Evolutionary conservation across 2,797 vertebrate genomes (phyloP).

Genomic region (Oryzias sinensis): DNA sequence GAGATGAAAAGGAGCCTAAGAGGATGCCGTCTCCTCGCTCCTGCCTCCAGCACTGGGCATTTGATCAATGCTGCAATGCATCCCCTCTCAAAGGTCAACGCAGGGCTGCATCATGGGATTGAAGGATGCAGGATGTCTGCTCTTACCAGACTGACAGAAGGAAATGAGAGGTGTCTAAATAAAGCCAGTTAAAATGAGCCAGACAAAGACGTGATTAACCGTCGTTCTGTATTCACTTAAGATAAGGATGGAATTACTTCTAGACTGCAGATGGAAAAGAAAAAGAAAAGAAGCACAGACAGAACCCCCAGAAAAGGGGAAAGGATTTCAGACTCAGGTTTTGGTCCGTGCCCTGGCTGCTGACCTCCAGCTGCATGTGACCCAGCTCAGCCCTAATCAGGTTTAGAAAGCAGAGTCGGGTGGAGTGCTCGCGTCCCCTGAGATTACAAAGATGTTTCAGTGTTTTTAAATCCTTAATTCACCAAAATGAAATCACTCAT

Average conservation of each 20-base stretch:
- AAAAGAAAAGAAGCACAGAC: constrained; percentile 12
- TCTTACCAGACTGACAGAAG: constrained; percentile 56
- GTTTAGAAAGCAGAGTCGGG: constrained; percentile 6
- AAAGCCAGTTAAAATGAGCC: constrained; percentile 78
- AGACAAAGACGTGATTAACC: constrained; percentile 39
- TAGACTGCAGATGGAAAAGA: constrained; percentile 9
- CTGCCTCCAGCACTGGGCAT: constrained; percentile 31
- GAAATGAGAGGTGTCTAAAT: constrained; percentile 82
- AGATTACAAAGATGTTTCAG: constrained; percentile 8
- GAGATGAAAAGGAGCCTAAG: constrained; percentile 62
- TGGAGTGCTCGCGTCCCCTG: constrained; percentile 9
- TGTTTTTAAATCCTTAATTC: constrained; percentile 15
- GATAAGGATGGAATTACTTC: constrained; percentile 29
- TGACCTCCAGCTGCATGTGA: constrained; percentile 17
- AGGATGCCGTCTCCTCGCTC: constrained; percentile 33
- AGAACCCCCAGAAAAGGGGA: constrained; percentile 2
- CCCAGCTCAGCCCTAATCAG: constrained; percentile 10
- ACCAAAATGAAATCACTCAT: neutral
- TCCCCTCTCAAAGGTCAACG: constrained; percentile 57
- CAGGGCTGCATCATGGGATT: constrained; percentile 64
- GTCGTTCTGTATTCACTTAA: constrained; percentile 28
- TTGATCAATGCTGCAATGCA: constrained; percentile 17
- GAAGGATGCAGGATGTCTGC: constrained; percentile 70
- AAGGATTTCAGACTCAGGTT: constrained; percentile 3
- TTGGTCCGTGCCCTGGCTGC: neutral